Percentiles rank a stretch among this genome's conserved stretches.
Conservation (phyloP, 2,888 invertebrate species). For the Philereme vetulata region DNA sequence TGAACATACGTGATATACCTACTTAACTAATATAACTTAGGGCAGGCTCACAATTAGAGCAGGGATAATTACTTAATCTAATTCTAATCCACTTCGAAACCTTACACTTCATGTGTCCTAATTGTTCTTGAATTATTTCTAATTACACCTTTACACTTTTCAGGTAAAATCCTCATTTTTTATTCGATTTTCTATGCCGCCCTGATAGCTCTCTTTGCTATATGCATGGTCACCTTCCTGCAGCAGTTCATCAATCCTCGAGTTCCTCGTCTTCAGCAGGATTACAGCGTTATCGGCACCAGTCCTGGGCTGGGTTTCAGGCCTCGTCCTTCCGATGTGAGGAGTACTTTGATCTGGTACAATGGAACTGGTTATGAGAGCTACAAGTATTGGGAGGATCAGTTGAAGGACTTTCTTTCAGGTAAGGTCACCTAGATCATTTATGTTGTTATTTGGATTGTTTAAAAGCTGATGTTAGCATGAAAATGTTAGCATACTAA, state of each 20-base stretch:
- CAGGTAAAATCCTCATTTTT: slow-evolving; percentile 96
- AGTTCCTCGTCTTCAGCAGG: slow-evolving; percentile 93
- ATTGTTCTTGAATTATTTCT: too few relatives aligned
- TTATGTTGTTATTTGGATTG: too few relatives aligned
- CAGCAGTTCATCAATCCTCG: slow-evolving; percentile 95
- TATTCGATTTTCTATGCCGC: slow-evolving; percentile 96
- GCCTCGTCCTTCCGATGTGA: slow-evolving; percentile 95
- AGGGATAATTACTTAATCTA: too few relatives aligned
- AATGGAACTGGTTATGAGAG: slow-evolving; percentile 90
- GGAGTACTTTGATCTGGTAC: slow-evolving; percentile 98
- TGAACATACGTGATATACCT: too few relatives aligned
- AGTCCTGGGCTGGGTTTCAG: slow-evolving; percentile 98
- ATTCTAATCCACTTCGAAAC: too few relatives aligned
- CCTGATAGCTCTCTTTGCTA: slow-evolving; percentile 93
- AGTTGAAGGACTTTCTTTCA: slow-evolving; percentile 89
- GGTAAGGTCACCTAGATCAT: slow-evolving; percentile 79
- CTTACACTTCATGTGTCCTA: too few relatives aligned
- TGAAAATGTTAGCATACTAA: too few relatives aligned
- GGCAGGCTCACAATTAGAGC: too few relatives aligned
- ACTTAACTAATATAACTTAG: too few relatives aligned
- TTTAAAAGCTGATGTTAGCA: too few relatives aligned
- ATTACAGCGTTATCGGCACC: slow-evolving; percentile 93
- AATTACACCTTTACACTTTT: slow-evolving; percentile 3
- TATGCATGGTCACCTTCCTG: slow-evolving; percentile 96
- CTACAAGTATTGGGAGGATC: slow-evolving; percentile 91